These are phyloP conservation scores for Drosophila siamana DNA, from an alignment of 2,888 invertebrate species.

Conservation along the genomic window DNA sequence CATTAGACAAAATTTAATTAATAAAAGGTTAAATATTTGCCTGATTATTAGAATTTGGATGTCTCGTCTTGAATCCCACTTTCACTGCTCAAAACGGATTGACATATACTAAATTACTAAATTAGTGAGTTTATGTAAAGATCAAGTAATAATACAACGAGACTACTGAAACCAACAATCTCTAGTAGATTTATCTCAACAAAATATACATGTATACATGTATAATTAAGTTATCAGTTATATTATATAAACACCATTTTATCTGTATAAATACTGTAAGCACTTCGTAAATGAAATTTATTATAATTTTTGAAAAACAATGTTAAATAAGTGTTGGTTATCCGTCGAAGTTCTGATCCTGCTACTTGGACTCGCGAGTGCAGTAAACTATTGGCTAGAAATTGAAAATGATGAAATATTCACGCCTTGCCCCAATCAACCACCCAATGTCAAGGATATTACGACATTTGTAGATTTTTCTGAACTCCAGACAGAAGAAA, in stretches of 20 bases:
- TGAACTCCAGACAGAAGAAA: neutral
- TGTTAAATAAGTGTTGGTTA: neutral
- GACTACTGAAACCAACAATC: neutral
- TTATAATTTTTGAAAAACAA: neutral
- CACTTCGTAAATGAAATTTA: neutral
- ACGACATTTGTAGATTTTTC: constrained; percentile 8
- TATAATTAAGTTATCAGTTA: neutral
- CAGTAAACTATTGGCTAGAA: neutral
- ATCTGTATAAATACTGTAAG: neutral
- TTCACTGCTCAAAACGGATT: too few species aligned
- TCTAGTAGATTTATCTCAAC: neutral
- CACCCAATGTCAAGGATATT: neutral
- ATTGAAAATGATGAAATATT: neutral
- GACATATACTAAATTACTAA: too few species aligned
- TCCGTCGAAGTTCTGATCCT: neutral
- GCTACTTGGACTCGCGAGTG: neutral
- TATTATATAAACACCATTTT: neutral
- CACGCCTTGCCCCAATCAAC: neutral
- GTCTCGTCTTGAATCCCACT: too few species aligned
- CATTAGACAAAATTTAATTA: too few species aligned
- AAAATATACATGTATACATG: too few species aligned
- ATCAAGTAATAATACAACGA: too few species aligned
- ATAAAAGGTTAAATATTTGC: too few species aligned
- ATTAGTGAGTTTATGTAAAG: too few species aligned
- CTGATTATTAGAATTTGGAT: too few species aligned